Percentiles rank a stretch among this genome's conserved stretches.
Conservation (phyloP, 2,113 vertebrate genomes). For the Tenrec ecaudatus region DNA sequence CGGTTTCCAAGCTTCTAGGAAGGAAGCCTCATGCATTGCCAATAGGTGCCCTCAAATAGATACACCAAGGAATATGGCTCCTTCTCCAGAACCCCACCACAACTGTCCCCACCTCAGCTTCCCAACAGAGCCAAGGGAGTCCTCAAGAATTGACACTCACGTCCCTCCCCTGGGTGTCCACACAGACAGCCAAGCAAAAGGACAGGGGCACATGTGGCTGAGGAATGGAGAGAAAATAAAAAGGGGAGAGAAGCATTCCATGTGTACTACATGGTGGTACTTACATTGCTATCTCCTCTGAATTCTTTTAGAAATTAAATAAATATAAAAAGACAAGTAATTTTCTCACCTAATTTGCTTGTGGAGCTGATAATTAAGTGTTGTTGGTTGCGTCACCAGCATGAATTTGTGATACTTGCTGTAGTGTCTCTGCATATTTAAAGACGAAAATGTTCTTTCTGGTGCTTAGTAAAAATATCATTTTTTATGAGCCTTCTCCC, state of each 20-base stretch:
- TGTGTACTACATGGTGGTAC: constrained; percentile 70
- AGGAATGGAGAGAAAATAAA: neutral
- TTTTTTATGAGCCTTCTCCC: constrained; percentile 74
- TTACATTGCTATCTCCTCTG: constrained; percentile 82
- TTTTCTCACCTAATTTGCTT: constrained; percentile 93
- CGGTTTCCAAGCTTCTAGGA: neutral
- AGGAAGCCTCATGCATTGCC: neutral
- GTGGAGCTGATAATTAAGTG: constrained; percentile 92
- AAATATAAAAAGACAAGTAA: constrained; percentile 91
- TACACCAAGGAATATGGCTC: neutral
- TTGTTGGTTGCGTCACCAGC: constrained; percentile 87
- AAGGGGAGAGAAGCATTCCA: constrained; percentile 57
- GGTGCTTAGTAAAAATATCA: constrained; percentile 83
- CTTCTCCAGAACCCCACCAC: neutral
- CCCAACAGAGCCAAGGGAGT: neutral
- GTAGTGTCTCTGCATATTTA: constrained; percentile 89
- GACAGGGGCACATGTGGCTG: neutral
- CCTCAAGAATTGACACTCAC: neutral
- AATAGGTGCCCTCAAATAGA: neutral
- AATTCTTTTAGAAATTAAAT: constrained; percentile 89
- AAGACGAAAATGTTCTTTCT: constrained; percentile 84
- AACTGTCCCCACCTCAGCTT: neutral
- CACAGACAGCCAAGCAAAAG: neutral
- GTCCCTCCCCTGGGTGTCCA: neutral
- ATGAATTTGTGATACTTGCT: constrained; percentile 87